Conservation (phyloP, 2,113 vertebrate species). For the Arothron firmamentum region DNA sequence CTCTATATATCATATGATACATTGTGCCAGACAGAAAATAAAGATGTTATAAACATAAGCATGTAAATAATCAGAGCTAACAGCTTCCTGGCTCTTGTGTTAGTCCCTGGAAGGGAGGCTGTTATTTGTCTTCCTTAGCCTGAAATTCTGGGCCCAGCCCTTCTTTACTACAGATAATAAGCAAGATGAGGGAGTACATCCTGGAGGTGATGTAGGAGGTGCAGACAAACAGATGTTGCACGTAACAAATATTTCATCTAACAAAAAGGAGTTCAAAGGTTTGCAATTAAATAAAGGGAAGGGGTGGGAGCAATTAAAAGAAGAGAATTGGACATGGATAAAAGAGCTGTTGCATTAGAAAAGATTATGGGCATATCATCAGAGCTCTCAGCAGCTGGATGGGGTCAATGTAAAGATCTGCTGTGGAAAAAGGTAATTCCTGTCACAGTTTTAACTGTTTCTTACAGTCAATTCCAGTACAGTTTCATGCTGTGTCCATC, state of each 20-base stretch:
- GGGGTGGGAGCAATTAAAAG: not conserved
- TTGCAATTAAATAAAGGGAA: slow-evolving; percentile 5
- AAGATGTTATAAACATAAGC: not conserved
- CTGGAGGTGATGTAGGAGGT: slow-evolving; percentile 4
- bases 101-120: slow-evolving; percentile 3
- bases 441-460: too few relatives aligned
- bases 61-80: not conserved
- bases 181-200: slow-evolving; percentile 6
- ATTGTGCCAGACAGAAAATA: too few relatives aligned
- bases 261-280: slow-evolving; percentile 13
- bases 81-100: slow-evolving; percentile 1
- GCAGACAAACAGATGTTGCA: slow-evolving; percentile 18
- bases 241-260: not conserved
- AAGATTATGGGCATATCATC: not conserved
- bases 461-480: too few relatives aligned
- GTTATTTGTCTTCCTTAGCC: slow-evolving; percentile 28
- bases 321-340: not conserved
- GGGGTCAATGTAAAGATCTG: slow-evolving; percentile 2
- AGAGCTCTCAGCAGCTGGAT: not conserved
- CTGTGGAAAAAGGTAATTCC: not conserved
- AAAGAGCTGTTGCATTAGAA: slow-evolving; percentile 1
- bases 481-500: too few relatives aligned
- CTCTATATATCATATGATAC: too few relatives aligned
- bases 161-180: slow-evolving; percentile 30
- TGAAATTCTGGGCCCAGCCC: slow-evolving; percentile 8